A percentile compares a stretch with the other conserved stretches of the same genome.
Evolutionary conservation across 2,113 vertebrate genomes (phyloP).

Genomic region (Engraulis encrasicolus): DNA sequence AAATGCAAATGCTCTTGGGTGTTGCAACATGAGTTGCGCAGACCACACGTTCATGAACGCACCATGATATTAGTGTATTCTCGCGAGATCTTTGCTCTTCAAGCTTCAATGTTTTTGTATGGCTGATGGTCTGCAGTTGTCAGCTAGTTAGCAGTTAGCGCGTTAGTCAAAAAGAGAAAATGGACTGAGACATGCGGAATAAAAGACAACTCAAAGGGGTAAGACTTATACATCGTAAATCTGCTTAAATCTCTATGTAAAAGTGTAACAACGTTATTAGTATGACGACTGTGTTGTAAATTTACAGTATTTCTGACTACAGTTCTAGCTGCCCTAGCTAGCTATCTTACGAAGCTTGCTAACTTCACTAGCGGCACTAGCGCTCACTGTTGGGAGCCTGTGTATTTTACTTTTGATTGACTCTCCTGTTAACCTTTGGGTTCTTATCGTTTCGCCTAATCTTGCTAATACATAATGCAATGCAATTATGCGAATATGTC

Average conservation of each 20-base stretch:
- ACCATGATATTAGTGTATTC: constrained; percentile 6
- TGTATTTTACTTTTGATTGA: neutral
- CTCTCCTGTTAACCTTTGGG: neutral
- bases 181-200: constrained; percentile 42
- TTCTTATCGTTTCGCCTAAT: neutral
- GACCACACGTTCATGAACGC: neutral
- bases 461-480: neutral
- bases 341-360: neutral
- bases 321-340: neutral
- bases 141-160: neutral
- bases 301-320: neutral
- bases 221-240: neutral
- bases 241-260: too few relatives aligned
- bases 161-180: constrained; percentile 2
- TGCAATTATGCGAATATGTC: neutral
- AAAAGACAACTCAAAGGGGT: constrained; percentile 41
- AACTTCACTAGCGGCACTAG: neutral
- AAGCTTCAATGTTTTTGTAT: constrained; percentile 33
- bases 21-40: neutral
- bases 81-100: constrained; percentile 44
- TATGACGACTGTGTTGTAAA: neutral
- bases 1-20: too few relatives aligned
- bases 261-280: neutral
- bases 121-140: neutral
- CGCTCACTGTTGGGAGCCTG: neutral